A percentile compares a stretch with the other conserved stretches of the same genome.
These are phyloP conservation scores for Enteromius radiatus DNA, from an alignment of 2,797 vertebrate genomes.

Conservation along the genomic window DNA sequence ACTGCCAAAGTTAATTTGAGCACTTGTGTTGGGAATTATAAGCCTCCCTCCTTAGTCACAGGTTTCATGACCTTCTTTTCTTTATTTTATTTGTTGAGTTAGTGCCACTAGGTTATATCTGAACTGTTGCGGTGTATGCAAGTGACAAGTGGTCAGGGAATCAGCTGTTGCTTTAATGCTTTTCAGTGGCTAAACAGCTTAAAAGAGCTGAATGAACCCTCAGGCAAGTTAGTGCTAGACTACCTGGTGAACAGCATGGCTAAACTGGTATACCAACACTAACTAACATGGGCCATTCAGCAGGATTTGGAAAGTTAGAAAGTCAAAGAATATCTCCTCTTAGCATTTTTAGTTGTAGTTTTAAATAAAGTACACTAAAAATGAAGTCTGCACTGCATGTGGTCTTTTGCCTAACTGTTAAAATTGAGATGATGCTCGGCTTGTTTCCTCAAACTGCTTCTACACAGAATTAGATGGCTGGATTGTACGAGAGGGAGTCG, in stretches of 20 bases:
- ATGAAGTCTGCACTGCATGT: background rate
- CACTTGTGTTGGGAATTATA: conserved; percentile 53
- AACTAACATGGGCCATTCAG: background rate
- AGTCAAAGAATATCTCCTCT: background rate
- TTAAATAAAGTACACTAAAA: conserved; percentile 1
- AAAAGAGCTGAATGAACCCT: background rate
- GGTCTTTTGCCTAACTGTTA: conserved; percentile 1
- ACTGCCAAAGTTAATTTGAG: conserved; percentile 48
- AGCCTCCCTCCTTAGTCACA: conserved; percentile 26
- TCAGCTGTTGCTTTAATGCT: background rate
- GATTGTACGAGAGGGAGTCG: conserved; percentile 21
- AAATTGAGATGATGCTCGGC: conserved; percentile 21
- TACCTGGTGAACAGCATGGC: background rate
- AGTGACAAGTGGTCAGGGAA: background rate
- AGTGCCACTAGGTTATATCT: conserved; percentile 44
- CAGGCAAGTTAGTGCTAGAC: background rate
- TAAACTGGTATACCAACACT: background rate
- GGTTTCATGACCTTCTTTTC: conserved; percentile 45
- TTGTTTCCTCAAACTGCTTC: conserved; percentile 25
- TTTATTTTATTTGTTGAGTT: conserved; percentile 34
- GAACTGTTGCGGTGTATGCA: conserved; percentile 2
- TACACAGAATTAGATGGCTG: conserved; percentile 28
- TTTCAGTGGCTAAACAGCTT: background rate
- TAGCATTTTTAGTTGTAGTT: background rate
- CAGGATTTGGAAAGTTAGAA: background rate